Percentiles rank a stretch among this genome's conserved stretches.
These are phyloP conservation scores for Pachycephus smyrnensis DNA, from an alignment of 2,888 invertebrate genomes.

Conservation along the genomic window DNA sequence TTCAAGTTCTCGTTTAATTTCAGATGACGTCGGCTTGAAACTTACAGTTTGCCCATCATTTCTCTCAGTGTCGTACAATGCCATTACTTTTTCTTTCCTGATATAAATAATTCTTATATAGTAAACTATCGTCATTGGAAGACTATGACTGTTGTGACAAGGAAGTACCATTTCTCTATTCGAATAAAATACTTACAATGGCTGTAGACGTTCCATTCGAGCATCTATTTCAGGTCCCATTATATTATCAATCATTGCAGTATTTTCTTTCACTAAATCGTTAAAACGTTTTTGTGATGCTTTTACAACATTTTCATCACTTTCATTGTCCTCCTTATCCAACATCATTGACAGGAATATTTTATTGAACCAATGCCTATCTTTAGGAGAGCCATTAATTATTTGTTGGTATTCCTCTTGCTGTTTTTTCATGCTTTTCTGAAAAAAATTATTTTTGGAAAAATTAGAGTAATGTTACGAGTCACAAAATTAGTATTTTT, in stretches of 20 bases:
- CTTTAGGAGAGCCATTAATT: conserved; percentile 30
- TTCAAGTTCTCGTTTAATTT: conserved; percentile 39
- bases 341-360: conserved; percentile 49
- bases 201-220: conserved; percentile 26
- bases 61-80: conserved; percentile 43
- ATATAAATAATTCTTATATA: conserved; percentile 13
- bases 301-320: conserved; percentile 37
- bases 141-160: background rate
- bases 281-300: conserved; percentile 45
- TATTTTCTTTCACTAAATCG: conserved; percentile 44
- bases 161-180: background rate
- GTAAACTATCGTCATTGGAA: background rate
- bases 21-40: conserved; percentile 44
- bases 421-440: conserved; percentile 54
- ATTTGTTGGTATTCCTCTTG: conserved; percentile 47
- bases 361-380: conserved; percentile 52
- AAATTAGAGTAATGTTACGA: background rate
- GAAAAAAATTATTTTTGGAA: conserved; percentile 12
- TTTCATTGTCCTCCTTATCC: conserved; percentile 28
- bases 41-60: conserved; percentile 46
- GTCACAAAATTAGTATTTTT: background rate
- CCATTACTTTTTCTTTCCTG: conserved; percentile 46
- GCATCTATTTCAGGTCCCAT: conserved; percentile 36
- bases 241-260: conserved; percentile 37
- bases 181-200: conserved; percentile 32